Evolutionary conservation across 2,888 invertebrate species (phyloP).

Genomic region (Campoplex capitator): DNA sequence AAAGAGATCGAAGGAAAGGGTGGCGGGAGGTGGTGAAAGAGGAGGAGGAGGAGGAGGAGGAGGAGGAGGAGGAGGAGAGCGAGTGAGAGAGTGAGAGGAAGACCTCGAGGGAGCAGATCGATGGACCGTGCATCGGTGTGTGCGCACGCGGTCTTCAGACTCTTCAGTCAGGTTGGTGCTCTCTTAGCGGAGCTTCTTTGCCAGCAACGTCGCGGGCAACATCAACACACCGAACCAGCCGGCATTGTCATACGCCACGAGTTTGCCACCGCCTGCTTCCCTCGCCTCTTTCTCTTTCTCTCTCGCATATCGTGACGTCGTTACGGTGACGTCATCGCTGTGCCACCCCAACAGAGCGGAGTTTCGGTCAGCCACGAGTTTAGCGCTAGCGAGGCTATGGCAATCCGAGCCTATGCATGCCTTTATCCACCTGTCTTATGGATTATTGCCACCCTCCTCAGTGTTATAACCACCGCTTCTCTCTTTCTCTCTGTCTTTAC

Average conservation of each 20-base stretch:
- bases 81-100: slow-evolving; percentile 67
- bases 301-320: slow-evolving; percentile 61
- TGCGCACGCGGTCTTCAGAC: slow-evolving; percentile 18
- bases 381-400: slow-evolving; percentile 41
- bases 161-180: slow-evolving; percentile 27
- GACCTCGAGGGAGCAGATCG: slow-evolving; percentile 60
- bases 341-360: slow-evolving; percentile 42
- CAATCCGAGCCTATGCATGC: slow-evolving; percentile 42
- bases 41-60: background rate
- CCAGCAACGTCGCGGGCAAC: slow-evolving; percentile 21
- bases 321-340: slow-evolving; percentile 67
- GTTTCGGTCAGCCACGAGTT: slow-evolving; percentile 59
- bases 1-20: slow-evolving; percentile 9
- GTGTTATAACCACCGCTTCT: background rate
- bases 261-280: background rate
- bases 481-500: background rate
- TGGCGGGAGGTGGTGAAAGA: background rate
- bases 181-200: slow-evolving; percentile 8
- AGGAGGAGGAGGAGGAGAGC: slow-evolving; percentile 68
- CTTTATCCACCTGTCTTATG: slow-evolving; percentile 28
- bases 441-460: slow-evolving; percentile 8
- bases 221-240: background rate
- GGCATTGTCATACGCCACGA: slow-evolving; percentile 4
- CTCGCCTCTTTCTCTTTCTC: background rate
- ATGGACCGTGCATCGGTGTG: slow-evolving; percentile 59